These are phyloP conservation scores for Drosophila subquinaria DNA, from an alignment of 2,888 invertebrate species.

Conservation along the genomic window DNA sequence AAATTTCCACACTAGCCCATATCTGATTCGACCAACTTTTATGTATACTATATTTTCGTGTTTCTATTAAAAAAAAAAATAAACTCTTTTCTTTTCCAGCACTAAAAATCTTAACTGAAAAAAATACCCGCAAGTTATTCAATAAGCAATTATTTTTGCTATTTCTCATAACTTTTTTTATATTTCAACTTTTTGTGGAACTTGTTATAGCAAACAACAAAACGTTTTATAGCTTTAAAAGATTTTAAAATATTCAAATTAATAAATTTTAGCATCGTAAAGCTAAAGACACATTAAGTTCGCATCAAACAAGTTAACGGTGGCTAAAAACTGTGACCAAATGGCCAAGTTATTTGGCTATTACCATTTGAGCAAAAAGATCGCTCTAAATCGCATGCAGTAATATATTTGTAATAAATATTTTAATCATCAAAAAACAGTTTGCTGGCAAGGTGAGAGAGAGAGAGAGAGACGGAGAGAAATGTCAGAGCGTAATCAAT, in stretches of 20 bases:
- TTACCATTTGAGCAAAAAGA: background rate
- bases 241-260: background rate
- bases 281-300: conserved; percentile 7
- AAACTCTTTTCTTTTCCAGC: too few relatives aligned
- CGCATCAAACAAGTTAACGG: conserved; percentile 8
- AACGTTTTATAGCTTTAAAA: background rate
- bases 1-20: too few relatives aligned
- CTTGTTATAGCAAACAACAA: background rate
- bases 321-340: conserved; percentile 4
- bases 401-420: conserved; percentile 23
- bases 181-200: background rate
- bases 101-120: too few relatives aligned
- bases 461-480: background rate
- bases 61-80: too few relatives aligned
- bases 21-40: too few relatives aligned
- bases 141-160: background rate
- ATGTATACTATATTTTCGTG: too few relatives aligned
- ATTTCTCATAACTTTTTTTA: background rate
- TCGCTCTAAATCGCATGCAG: conserved; percentile 3
- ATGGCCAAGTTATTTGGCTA: conserved; percentile 3
- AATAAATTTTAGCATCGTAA: background rate
- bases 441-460: background rate
- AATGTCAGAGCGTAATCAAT: conserved; percentile 38
- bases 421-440: conserved; percentile 13
- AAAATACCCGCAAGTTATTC: too few relatives aligned